These are phyloP conservation scores for Subanguina moxae DNA, from an alignment of 1,140 invertebrate species.

Conservation along the genomic window DNA sequence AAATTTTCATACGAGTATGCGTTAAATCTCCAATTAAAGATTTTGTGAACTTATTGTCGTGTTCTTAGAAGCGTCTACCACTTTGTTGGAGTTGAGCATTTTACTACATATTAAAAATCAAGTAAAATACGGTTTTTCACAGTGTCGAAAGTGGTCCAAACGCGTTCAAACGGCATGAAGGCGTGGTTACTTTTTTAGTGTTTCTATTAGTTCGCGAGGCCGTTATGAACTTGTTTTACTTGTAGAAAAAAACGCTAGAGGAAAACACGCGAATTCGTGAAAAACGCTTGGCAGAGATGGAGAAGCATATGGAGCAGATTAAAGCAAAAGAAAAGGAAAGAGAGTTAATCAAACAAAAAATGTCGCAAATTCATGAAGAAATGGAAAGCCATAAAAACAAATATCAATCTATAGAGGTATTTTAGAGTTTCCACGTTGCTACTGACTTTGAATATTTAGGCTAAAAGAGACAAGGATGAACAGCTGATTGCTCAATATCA, in stretches of 20 bases:
- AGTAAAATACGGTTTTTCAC: too few species aligned
- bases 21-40: too few species aligned
- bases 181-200: too few species aligned
- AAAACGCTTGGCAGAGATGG: not conserved
- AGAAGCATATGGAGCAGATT: not conserved
- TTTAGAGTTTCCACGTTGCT: not conserved
- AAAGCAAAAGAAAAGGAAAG: not conserved
- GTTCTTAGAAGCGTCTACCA: too few species aligned
- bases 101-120: too few species aligned
- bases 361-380: not conserved
- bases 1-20: too few species aligned
- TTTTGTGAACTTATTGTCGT: too few species aligned
- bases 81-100: too few species aligned
- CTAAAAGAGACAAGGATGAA: not conserved
- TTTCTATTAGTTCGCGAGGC: too few species aligned
- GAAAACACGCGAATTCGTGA: not conserved
- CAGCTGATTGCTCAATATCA: not conserved
- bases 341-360: not conserved
- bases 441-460: not conserved
- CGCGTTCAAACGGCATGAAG: too few species aligned
- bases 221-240: not conserved
- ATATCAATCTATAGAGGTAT: not conserved
- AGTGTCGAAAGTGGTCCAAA: too few species aligned
- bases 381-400: conserved; percentile 7
- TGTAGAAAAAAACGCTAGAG: conserved; percentile 1